Evolutionary conservation across 2,888 invertebrate species (phyloP).

Genomic region (Choristoneura rosaceana): DNA sequence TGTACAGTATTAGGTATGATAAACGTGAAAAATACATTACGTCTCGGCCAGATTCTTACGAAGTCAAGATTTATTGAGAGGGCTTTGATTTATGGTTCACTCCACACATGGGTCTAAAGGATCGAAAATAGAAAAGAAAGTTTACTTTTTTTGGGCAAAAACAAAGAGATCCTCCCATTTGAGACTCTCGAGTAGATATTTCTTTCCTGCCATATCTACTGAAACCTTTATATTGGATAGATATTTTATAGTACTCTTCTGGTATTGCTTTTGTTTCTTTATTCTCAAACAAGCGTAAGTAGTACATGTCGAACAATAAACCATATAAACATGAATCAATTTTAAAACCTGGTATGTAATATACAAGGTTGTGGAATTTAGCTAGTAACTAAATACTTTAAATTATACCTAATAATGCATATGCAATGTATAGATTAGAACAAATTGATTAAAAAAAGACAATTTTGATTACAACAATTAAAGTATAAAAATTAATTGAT

Average conservation of each 20-base stretch:
- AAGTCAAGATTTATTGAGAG: conserved; percentile 79
- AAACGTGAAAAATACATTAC: conserved; percentile 46
- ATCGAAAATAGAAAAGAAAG: conserved; percentile 76
- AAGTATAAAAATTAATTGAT: background rate
- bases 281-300: background rate
- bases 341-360: background rate
- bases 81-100: conserved; percentile 78
- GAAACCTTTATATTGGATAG: conserved; percentile 31
- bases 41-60: conserved; percentile 69
- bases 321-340: background rate
- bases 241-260: conserved; percentile 25
- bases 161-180: conserved; percentile 65
- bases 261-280: conserved; percentile 12
- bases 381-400: no score
- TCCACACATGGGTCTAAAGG: conserved; percentile 76
- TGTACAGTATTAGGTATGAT: conserved; percentile 41
- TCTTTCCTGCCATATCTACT: conserved; percentile 29
- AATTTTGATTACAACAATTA: background rate
- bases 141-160: conserved; percentile 69
- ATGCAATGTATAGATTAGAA: no score
- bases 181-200: conserved; percentile 55
- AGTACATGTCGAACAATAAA: background rate
- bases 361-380: no score
- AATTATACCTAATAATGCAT: no score
- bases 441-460: background rate